A percentile compares a stretch with the other conserved stretches of the same genome.
phyloP scores from a whole-genome alignment of 1,140 invertebrate species.

The Bombus confusus region DNA sequence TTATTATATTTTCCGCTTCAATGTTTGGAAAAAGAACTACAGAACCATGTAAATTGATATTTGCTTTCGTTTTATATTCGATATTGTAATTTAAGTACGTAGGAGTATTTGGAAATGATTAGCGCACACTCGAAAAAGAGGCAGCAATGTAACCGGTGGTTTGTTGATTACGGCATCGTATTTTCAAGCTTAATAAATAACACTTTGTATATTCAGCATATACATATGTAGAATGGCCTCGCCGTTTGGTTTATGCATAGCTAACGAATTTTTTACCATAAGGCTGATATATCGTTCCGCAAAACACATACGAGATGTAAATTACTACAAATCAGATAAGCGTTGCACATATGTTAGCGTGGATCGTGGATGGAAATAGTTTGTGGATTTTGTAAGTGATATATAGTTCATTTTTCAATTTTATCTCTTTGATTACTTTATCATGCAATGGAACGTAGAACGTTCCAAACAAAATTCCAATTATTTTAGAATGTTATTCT shows the following conservation, averaged over 20 bases:
- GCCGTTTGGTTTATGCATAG: neutral
- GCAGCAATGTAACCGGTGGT: no score
- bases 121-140: neutral
- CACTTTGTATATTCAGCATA: no score
- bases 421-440: neutral
- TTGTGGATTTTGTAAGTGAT: neutral
- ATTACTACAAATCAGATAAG: constrained; percentile 20
- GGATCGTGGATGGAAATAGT: neutral
- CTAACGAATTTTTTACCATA: constrained; percentile 35
- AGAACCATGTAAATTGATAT: neutral
- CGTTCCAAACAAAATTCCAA: neutral
- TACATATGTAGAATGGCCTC: no score
- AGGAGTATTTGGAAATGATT: neutral
- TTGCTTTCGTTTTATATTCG: neutral
- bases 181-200: constrained; percentile 17
- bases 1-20: no score
- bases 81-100: neutral
- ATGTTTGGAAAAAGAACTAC: no score
- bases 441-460: no score
- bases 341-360: neutral
- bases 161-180: neutral
- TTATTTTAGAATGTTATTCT: neutral
- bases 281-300: constrained; percentile 13
- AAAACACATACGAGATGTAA: neutral
- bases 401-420: neutral